Base-by-base conservation (phyloP, 2,113 vertebrate genomes). In the Monopterus albus region DNA sequence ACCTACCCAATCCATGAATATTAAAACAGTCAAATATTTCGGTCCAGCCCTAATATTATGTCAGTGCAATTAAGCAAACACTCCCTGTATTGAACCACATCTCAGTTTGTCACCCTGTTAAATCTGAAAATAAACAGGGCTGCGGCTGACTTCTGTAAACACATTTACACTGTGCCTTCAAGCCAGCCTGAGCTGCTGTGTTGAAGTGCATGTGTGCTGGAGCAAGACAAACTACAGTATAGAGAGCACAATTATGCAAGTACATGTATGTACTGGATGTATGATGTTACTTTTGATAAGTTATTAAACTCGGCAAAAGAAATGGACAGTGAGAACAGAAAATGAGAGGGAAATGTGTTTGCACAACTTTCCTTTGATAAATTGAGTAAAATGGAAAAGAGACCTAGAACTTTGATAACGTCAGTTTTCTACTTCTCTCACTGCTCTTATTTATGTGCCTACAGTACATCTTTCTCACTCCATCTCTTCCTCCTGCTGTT, bases 51-150 rank as follows among this genome's bases (percentile, higher is more conserved):
- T n/a, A n/a, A n/a, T n/a, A n/a, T n/a, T 87, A 76, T 66, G 57
- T 49, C 53, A 49, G 31, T 7, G 11, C 72, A 83, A 87, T 83
- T 82, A 87, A 73, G 64, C 65, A 89, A 85, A 86, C 66, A 78
- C 14, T 42, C 58, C 55, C 26, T 40, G 53, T 56, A 43, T n/a
- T n/a, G 18, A 55, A 42, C 31, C 45, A 74, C 62, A 33, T 78
- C 72, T 87, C 71, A 56, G 79, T 86, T 66, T 78, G 23, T 80
- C 68, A 58, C 14, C 31, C 20, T 29, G 42, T 67, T 79, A 38
- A 40, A 58, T 49, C 5, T 46, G 18, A 52, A 75, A 76, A 57
- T 47, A 5, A 61, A 53, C 36, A 52, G 8, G 51, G 38, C 15
- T 0, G 18, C 46, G 46, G 40, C 36, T 23, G 36, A 23, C 21